A percentile compares a stretch with the other conserved stretches of the same genome.
Conservation (phyloP, 2,113 vertebrate species). For the Myrmophylax atrothorax region DNA sequence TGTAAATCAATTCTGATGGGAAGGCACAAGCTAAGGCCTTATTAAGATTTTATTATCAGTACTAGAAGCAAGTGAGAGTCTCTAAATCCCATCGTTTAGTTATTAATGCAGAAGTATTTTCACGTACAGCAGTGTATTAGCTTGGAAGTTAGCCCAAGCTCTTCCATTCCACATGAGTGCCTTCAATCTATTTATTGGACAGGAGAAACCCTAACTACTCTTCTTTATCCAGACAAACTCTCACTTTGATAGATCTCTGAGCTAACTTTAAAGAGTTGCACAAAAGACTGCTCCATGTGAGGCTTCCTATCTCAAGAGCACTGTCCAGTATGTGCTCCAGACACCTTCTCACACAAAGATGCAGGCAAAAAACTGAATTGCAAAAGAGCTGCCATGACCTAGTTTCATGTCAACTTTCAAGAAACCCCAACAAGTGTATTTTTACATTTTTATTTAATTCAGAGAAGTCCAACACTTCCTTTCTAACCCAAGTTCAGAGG, state of each 20-base stretch:
- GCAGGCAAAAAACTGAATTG: background rate
- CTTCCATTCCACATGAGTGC: background rate
- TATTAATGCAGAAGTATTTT: background rate
- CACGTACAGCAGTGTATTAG: background rate
- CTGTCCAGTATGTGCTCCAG: background rate
- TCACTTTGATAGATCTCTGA: background rate
- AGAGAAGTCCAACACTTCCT: background rate
- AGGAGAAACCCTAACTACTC: background rate
- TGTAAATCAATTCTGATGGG: background rate
- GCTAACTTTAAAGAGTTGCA: background rate
- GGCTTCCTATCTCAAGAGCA: background rate
- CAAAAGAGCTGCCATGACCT: background rate
- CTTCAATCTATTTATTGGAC: background rate
- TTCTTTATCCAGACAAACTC: background rate
- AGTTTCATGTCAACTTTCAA: background rate
- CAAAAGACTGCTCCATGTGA: background rate
- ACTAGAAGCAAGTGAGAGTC: background rate
- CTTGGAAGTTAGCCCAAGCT: background rate
- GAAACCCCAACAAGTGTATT: fast-evolving
- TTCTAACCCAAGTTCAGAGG: background rate
- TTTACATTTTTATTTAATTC: background rate
- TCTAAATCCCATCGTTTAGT: background rate
- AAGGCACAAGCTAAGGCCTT: background rate
- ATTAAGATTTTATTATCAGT: background rate
- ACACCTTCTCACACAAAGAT: background rate